A percentile compares a stretch with the other conserved stretches of the same genome.
Evolutionary conservation across 2,888 invertebrate species (phyloP).

Genomic region (Standfussiana lucernea): DNA sequence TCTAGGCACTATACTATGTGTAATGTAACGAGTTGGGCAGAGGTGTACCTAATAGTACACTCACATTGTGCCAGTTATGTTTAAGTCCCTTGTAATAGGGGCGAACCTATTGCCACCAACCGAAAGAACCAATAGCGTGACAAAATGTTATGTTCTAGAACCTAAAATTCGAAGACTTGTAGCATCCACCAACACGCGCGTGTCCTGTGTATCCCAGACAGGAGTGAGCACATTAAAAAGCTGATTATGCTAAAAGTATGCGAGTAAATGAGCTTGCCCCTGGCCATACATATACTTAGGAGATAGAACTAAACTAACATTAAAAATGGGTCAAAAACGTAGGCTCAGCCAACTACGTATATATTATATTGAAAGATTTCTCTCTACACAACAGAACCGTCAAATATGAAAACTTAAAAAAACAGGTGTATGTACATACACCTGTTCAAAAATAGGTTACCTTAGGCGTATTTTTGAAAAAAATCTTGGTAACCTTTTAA

Average conservation of each 20-base stretch:
- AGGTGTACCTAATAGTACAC: not conserved
- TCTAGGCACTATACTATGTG: not conserved
- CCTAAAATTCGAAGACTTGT: not conserved
- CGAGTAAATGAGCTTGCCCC: constrained; percentile 2
- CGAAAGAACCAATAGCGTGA: too few species aligned
- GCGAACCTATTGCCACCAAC: too few species aligned
- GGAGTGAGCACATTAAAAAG: not conserved
- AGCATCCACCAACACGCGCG: not conserved
- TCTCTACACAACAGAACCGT: not conserved
- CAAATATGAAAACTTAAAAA: not conserved
- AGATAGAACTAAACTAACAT: not conserved
- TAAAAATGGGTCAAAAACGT: too few species aligned
- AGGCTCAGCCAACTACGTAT: too few species aligned
- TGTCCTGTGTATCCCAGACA: not conserved
- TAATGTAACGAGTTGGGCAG: not conserved
- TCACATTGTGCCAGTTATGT: not conserved
- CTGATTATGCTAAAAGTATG: not conserved
- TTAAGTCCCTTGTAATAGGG: too few species aligned
- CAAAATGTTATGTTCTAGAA: not conserved
- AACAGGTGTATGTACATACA: not conserved
- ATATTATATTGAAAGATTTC: not conserved
- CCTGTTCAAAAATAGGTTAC: not conserved
- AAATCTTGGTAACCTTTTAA: not conserved
- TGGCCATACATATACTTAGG: not conserved
- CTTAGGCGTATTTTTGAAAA: not conserved